Evolutionary conservation across 2,888 invertebrate genomes (phyloP), one percentile per base, ranked within the genome.

Genomic region (Cryptocheilus praepositus): DNA sequence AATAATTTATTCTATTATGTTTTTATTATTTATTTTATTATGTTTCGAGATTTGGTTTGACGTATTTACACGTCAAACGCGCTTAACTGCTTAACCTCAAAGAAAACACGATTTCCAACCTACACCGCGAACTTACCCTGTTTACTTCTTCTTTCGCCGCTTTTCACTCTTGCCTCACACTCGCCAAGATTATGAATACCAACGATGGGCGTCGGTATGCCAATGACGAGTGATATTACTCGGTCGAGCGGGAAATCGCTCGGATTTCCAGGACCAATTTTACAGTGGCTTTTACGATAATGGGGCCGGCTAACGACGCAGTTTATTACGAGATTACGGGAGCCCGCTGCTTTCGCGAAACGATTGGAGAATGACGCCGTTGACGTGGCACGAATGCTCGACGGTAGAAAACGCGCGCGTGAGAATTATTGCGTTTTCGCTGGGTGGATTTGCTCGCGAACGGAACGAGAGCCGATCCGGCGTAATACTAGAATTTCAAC

Each of bases 191-290:
- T 60, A 55, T 44, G 49, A 51, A 15, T 45, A 16, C 11, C 21
- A 16, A 25, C 25, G 25, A 25, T 5, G 25, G 5, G 25, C 25
- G 25, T 5, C 52, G 52, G 18, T 52, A 19, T 21, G 25, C 51
- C 60, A 52, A 69, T 64, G 70, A 71, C 63, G 67, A 71, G 73
- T 67, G 70, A 65, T 73, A 70, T 66, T 73, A 70, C 71, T 67
- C 55, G 57, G 45, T 65, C 71, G 53, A 67, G 63, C 73, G 56
- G 51, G 66, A 73, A 73, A 71, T 70, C 61, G 66, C 44, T 66
- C 57, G 65, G 43, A 46, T 72, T 70, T 66, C 66, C 54, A 63
- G 43, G 46, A 16, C 36, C 51, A 19, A 21, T 46, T 7, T 44
- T 28, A 8, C 51, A 15, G 44, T 51, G 55, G 28, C 62, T 65